Evolutionary conservation across 2,888 invertebrate species (phyloP), one percentile per base, ranked within the genome.

Genomic region (Drosophila mimetica): DNA sequence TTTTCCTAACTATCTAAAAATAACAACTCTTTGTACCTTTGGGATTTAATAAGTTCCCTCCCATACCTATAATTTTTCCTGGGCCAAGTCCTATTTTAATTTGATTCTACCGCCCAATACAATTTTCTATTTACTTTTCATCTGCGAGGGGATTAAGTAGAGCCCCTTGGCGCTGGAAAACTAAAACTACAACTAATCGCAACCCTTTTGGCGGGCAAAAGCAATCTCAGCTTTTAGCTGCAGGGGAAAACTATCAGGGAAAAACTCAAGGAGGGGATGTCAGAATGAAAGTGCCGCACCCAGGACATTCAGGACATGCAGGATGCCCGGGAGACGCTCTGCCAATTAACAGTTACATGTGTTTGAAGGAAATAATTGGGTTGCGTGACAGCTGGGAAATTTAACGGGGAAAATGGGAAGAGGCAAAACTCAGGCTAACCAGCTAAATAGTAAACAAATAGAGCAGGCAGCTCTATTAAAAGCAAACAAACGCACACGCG

Each of bases 321-420:
- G 57, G 67, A 74, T 78, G 73, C 83, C 76, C 81, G 71, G 73
- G 84, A 78, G 81, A 83, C 79, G 64, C 71, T 76, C 77, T 82
- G 79, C 89, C 89, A 89, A 89, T 89, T 89, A 89, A 85, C 85
- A 88, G 84, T 86, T 86, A 74, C 76, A 82, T 86, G 85, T 85
- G 85, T 84, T 85, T 85, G 77, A 75, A 66, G 75, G 76, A 74
- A 75, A 86, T 86, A 86, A 85, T 85, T 86, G 86, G 74, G 79
- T 85, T 79, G 81, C 77, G 79, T 77, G 83, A 82, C 85, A 77
- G 60, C 74, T 60, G 63, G 79, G 65, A 72, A 34, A 36, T 37
- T 65, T 70, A 71, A 14, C 18, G 11, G 30, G 30, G 30, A 30
- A 30, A 20, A 13, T 4, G 47, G 37, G 18, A 46, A 61, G 50